A percentile compares a stretch with the other conserved stretches of the same genome.
Evolutionary conservation across 1,140 invertebrate genomes (phyloP).

Genomic region (Armadillidium nasatum): DNA sequence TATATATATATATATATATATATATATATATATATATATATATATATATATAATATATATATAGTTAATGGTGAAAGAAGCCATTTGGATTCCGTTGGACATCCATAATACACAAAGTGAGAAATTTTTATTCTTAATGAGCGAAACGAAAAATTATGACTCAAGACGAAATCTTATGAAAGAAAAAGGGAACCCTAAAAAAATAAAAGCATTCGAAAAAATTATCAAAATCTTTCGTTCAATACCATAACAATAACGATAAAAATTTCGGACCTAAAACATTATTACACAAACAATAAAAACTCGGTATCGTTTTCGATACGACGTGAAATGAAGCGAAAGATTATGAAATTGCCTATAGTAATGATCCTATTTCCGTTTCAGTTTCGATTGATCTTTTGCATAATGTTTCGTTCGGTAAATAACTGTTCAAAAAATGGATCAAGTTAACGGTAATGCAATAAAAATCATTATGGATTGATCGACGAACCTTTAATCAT

Average conservation of each 20-base stretch:
- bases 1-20: background rate
- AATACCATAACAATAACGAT: slow-evolving; percentile 8
- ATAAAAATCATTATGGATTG: too few relatives aligned
- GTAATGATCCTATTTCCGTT: too few relatives aligned
- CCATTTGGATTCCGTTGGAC: background rate
- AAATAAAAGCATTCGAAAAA: background rate
- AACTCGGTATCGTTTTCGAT: background rate
- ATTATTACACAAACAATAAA: background rate
- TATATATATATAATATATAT: background rate
- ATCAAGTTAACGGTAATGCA: too few relatives aligned
- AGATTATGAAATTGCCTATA: background rate
- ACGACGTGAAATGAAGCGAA: background rate
- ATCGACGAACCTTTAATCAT: too few relatives aligned
- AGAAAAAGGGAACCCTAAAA: background rate
- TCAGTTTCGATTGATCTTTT: too few relatives aligned
- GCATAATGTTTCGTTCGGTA: too few relatives aligned
- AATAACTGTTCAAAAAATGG: too few relatives aligned
- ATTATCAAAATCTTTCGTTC: background rate
- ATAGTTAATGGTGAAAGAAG: background rate
- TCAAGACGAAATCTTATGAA: background rate
- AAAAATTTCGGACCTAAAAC: background rate
- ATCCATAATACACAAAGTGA: slow-evolving; percentile 2
- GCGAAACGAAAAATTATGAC: background rate
- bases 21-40: slow-evolving; percentile 5
- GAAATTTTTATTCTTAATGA: slow-evolving; percentile 6